Percentiles rank a stretch among this genome's conserved stretches.
Evolutionary conservation across 2,113 vertebrate genomes (phyloP).

Genomic region (Peromyscus polionotus): DNA sequence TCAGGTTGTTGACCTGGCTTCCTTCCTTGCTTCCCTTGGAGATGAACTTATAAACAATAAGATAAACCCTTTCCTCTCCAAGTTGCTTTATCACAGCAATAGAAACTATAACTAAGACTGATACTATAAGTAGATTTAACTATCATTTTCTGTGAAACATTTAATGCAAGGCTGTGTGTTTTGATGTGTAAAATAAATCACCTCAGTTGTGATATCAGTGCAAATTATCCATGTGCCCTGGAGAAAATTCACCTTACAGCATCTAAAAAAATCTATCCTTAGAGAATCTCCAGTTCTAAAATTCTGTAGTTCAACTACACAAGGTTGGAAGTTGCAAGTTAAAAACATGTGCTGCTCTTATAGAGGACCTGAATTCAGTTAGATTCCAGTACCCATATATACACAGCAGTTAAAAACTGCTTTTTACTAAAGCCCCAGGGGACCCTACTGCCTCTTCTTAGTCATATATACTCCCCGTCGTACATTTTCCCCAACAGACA

Average conservation of each 20-base stretch:
- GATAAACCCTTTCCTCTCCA: background rate
- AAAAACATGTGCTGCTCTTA: background rate
- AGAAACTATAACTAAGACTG: background rate
- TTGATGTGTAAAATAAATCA: background rate
- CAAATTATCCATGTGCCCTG: background rate
- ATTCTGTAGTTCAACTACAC: background rate
- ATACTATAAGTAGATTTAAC: background rate
- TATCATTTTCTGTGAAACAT: background rate
- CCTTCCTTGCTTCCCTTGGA: background rate
- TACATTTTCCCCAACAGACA: background rate
- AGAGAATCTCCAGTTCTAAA: background rate
- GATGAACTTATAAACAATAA: background rate
- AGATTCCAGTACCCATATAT: background rate
- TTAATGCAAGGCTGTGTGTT: background rate
- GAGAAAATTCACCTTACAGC: background rate
- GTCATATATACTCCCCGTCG: too few species aligned
- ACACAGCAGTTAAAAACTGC: background rate
- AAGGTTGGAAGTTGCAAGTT: too few species aligned
- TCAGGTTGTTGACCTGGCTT: background rate
- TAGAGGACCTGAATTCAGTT: background rate
- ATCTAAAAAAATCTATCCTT: background rate
- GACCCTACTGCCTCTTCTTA: too few species aligned
- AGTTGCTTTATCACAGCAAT: background rate
- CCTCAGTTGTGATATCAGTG: background rate
- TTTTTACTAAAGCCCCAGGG: background rate